phyloP scores from a whole-genome alignment of 2,888 invertebrate species.

The Eilema caniola region DNA sequence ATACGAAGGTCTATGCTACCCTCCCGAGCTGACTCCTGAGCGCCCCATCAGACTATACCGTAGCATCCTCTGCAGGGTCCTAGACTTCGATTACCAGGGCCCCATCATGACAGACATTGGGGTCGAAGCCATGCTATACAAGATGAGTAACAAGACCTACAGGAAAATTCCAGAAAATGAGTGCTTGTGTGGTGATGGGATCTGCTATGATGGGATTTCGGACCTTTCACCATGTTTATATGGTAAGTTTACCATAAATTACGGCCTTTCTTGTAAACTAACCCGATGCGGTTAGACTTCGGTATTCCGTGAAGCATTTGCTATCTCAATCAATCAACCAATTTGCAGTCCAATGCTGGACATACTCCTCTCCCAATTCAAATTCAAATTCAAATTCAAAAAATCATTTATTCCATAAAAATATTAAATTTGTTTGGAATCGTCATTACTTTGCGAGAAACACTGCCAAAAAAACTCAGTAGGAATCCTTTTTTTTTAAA shows the following conservation, averaged over 20 bases:
- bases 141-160: constrained; percentile 87
- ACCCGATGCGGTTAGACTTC: too few relatives aligned
- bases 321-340: too few relatives aligned
- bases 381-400: too few relatives aligned
- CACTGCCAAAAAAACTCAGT: too few relatives aligned
- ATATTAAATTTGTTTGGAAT: too few relatives aligned
- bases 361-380: too few relatives aligned
- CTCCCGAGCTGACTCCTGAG: constrained; percentile 84
- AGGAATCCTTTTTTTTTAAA: too few relatives aligned
- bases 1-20: constrained; percentile 92
- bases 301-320: too few relatives aligned
- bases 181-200: constrained; percentile 87
- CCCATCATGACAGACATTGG: constrained; percentile 71
- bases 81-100: constrained; percentile 77
- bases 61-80: constrained; percentile 91
- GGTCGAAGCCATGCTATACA: constrained; percentile 87
- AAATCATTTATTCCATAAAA: too few relatives aligned
- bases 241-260: constrained; percentile 80
- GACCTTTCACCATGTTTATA: constrained; percentile 91
- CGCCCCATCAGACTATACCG: constrained; percentile 89
- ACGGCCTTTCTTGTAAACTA: too few relatives aligned
- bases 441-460: too few relatives aligned
- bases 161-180: constrained; percentile 88
- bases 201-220: constrained; percentile 88
- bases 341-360: too few relatives aligned